Base-by-base conservation (phyloP, 1,140 invertebrate species). In the Argopecten irradians region DNA sequence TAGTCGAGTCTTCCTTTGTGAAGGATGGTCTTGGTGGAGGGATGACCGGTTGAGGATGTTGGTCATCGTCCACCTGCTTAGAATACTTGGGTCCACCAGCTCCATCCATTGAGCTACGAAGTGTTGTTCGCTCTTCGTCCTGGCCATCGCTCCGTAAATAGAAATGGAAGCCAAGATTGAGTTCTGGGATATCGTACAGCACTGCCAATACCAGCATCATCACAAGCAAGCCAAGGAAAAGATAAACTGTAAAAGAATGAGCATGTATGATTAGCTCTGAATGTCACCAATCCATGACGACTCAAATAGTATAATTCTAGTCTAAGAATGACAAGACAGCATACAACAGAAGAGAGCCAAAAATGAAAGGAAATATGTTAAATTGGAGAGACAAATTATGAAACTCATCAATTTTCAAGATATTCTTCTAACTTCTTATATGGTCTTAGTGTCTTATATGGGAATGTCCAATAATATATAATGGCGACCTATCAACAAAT, bases 171-270 rank as follows among this genome's bases (percentile, higher is more conserved):
- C 97, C 97, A 36, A 98, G 95, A 94, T 98, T 98, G 90, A 98
- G 96, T 96, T 98, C 97, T 14, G 98, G 98, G 89, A 98, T 98
- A 93, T 98, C 97, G 94, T 98, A 98, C 94, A 98, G 97, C 1
- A 98, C 97, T 0, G 97, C 97, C 90, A 98, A 95, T 0, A 97
- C 96, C 85, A 98, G 95, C 97, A 98, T 97, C 96, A 98, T 97
- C 95, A 97, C 97, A n/a, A 97, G 97, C 39, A 98, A 96, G 1
- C 98, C 98, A 87, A 97, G 91, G 87, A 98, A 95, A 14, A 98
- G 95, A 95, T 98, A 98, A 90, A 96, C 97, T 98, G 96, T 84
- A 96, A 92, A 90, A n/a, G 89, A 91, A 93, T 88, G 84, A 85
- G 28, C 34, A 28, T 83, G 82, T 39, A 34, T 85, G 16, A 28